A percentile compares a stretch with the other conserved stretches of the same genome.
phyloP scores from a whole-genome alignment of 2,888 invertebrate genomes.

The Morpho deidamia region DNA sequence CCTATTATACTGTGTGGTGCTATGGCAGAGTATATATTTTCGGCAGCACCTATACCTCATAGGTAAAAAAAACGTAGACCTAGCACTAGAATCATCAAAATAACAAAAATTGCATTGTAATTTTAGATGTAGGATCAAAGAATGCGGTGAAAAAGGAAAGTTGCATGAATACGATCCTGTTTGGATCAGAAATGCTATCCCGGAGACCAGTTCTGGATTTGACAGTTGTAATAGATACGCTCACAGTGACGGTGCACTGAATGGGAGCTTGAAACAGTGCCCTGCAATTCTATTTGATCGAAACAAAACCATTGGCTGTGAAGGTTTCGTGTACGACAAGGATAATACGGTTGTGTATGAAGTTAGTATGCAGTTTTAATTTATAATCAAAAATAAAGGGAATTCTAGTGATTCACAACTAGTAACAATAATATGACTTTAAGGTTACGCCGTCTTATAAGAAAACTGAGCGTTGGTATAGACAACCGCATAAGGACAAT shows the following conservation, averaged over 20 bases:
- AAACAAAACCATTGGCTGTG: constrained; percentile 21
- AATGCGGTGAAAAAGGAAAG: constrained; percentile 45
- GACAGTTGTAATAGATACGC: constrained; percentile 50
- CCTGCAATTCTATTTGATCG: constrained; percentile 41
- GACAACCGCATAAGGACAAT: no score
- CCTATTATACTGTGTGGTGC: constrained; percentile 81
- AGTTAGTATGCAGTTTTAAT: constrained; percentile 24
- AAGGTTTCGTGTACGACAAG: constrained; percentile 28
- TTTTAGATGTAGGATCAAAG: constrained; percentile 57
- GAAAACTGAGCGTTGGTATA: no score
- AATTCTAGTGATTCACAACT: no score
- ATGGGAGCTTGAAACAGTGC: constrained; percentile 33
- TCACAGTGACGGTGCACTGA: constrained; percentile 26
- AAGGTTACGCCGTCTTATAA: no score
- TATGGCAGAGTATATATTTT: constrained; percentile 82
- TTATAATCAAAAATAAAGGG: neutral
- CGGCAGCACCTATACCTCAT: constrained; percentile 82
- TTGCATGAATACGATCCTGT: constrained; percentile 30
- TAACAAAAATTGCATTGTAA: neutral
- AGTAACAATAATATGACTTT: no score
- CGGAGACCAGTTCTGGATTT: constrained; percentile 40
- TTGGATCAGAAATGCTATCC: constrained; percentile 52
- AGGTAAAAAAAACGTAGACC: constrained; percentile 63
- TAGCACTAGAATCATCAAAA: no score
- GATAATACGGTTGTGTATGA: constrained; percentile 34